Base-by-base conservation (phyloP, 2,113 vertebrate genomes). In the Coracopsis vasa region DNA sequence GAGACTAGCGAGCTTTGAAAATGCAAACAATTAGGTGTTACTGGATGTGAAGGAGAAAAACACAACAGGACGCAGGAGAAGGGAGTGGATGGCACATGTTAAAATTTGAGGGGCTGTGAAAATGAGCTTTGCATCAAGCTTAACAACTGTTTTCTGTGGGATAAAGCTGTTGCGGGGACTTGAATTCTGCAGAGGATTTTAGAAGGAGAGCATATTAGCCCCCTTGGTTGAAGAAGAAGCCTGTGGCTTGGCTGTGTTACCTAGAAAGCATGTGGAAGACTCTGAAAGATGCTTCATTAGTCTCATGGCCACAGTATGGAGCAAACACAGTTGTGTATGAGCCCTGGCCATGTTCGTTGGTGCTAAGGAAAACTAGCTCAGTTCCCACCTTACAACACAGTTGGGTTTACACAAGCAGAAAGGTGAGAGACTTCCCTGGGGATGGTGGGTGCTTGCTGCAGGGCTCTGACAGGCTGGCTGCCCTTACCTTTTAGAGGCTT, bases 271-370 rank as follows among this genome's bases (percentile, higher is more conserved):
- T 31, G 35, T 69, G 61, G 28, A 64, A 56, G 31, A 72, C 20
- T 7, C n/a, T 39, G 54, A 70, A 16, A 78, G 33, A 10, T n/a
- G 35, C 33, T 13, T 65, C 35, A 5, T 15, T 23, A 16, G 3
- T 31, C 23, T 67, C 20, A 24, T 7, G 16, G 13, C 24, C 47
- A 17, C 21, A 5, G 6, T 1, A 4, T n/a, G 42, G 41, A 21
- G 31, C 5, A 28, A 67, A 31, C 10, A 21, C 0, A 16, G 4
- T 3, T 47, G 54, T 77, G 33, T 53, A 21, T 0, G 1, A 67
- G 56, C 42, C 33, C 50, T 45, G 27, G 13, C 4, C 10, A 50
- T 20, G 14, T 15, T 28, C n/a, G 10, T 11, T 25, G 9, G 60
- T 82, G 60, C 16, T 48, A 50, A 86, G 48, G 8, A 85, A 79